Conservation (phyloP, 2,797 vertebrate species). For the Lacerta agilis region DNA sequence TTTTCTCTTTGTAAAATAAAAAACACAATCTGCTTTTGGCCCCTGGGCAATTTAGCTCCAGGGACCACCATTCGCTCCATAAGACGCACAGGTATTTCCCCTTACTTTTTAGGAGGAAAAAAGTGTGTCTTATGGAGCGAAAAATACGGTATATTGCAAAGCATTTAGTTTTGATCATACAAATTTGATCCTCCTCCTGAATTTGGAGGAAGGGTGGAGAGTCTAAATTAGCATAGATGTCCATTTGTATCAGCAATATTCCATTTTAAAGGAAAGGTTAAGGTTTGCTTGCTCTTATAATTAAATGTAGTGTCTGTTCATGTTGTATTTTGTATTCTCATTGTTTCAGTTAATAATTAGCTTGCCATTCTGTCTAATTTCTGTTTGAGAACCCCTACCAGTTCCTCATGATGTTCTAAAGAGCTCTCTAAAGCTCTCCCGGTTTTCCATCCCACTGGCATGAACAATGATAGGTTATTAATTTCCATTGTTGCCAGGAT, state of each 20-base stretch:
- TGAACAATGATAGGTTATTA: background rate
- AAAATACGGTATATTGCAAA: background rate
- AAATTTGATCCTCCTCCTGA: background rate
- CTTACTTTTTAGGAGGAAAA: too few species aligned
- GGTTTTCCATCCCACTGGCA: background rate
- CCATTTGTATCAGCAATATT: background rate
- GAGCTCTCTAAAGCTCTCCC: background rate
- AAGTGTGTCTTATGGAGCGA: too few species aligned
- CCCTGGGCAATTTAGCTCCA: too few species aligned
- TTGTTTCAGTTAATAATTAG: constrained; percentile 25
- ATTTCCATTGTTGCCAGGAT: background rate
- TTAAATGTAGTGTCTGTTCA: background rate
- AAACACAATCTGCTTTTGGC: too few species aligned
- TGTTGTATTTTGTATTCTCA: constrained; percentile 6
- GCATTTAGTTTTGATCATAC: background rate
- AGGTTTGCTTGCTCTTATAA: constrained; percentile 2
- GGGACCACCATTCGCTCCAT: too few species aligned
- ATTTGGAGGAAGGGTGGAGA: too few species aligned
- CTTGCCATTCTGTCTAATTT: constrained; percentile 9
- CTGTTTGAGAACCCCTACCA: background rate
- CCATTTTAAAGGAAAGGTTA: background rate
- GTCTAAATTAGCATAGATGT: background rate
- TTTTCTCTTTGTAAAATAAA: too few species aligned
- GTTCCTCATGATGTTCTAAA: constrained; percentile 22
- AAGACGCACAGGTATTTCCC: too few species aligned